phyloP scores from a whole-genome alignment of 1,140 invertebrate genomes.

The Eriocheir sinensis region DNA sequence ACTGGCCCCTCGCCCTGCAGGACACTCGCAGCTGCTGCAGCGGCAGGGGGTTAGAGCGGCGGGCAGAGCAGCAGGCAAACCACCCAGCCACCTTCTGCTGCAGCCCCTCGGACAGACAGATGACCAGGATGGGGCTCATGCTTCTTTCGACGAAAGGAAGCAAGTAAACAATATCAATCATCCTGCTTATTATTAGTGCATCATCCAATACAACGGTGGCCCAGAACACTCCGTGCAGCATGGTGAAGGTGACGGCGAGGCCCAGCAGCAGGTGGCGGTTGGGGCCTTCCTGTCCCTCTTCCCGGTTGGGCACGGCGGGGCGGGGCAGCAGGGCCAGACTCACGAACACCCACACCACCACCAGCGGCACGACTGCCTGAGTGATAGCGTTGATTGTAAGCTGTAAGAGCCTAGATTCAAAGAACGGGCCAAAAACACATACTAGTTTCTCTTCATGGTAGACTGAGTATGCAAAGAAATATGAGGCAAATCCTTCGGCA shows the following conservation, averaged over 20 bases:
- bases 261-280: not conserved
- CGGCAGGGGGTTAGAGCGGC: not conserved
- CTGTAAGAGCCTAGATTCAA: too few species aligned
- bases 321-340: not conserved
- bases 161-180: not conserved
- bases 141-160: not conserved
- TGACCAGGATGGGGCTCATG: not conserved
- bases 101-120: not conserved
- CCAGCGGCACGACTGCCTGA: not conserved
- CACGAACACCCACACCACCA: not conserved
- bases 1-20: too few species aligned
- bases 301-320: not conserved
- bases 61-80: not conserved
- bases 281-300: not conserved
- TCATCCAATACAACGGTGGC: too few species aligned
- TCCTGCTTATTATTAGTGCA: too few species aligned
- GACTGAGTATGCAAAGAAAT: not conserved
- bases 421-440: not conserved
- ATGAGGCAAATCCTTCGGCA: not conserved
- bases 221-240: not conserved
- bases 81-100: not conserved
- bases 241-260: not conserved
- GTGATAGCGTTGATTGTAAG: too few species aligned
- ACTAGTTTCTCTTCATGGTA: not conserved
- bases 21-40: not conserved